Evolutionary conservation across 2,888 invertebrate genomes (phyloP).

Genomic region (Dysmachus trigonus): DNA sequence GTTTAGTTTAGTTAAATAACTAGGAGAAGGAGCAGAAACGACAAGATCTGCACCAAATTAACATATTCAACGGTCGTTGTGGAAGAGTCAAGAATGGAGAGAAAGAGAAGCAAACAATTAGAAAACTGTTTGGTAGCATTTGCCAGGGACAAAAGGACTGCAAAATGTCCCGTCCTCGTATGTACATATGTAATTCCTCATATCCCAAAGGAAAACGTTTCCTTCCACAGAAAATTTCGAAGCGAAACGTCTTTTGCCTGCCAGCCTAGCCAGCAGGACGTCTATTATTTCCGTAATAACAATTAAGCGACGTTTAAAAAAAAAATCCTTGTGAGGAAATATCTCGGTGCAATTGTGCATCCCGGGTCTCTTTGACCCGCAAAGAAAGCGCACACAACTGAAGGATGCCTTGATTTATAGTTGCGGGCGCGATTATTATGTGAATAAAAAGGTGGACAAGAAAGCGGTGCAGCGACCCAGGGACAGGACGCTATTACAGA

Average conservation of each 20-base stretch:
- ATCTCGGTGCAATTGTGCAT: constrained; percentile 25
- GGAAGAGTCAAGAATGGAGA: background rate
- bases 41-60: background rate
- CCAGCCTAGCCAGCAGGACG: background rate
- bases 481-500: background rate
- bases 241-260: background rate
- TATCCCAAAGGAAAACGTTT: background rate
- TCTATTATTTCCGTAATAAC: constrained; percentile 18
- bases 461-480: background rate
- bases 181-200: background rate
- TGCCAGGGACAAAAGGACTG: background rate
- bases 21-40: background rate
- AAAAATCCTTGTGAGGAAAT: background rate
- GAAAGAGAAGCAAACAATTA: background rate
- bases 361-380: background rate
- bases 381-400: background rate
- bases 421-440: background rate
- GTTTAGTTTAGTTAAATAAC: background rate
- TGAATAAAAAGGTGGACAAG: background rate
- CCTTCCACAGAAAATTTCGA: constrained; percentile 3
- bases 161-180: background rate
- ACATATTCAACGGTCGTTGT: background rate
- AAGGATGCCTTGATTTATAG: constrained; percentile 15
- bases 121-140: background rate
- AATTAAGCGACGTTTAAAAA: constrained; percentile 14